A percentile compares a stretch with the other conserved stretches of the same genome.
Evolutionary conservation across 2,797 vertebrate genomes (phyloP).

Genomic region (Garrulus glandarius): DNA sequence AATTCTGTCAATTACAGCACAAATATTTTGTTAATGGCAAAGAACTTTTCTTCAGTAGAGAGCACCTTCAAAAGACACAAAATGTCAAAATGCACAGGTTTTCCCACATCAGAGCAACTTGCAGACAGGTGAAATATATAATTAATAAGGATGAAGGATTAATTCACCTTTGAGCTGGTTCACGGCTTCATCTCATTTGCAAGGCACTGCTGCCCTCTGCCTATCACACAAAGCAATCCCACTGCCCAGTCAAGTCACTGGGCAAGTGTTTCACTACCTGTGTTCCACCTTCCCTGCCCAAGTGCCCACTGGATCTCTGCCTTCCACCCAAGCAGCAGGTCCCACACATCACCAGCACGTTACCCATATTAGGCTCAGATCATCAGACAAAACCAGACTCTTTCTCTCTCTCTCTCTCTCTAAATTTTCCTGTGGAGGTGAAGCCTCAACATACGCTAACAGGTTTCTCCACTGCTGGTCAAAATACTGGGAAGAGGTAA

Average conservation of each 20-base stretch:
- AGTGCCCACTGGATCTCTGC: neutral
- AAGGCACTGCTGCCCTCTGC: neutral
- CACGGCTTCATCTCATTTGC: neutral
- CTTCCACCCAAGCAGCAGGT: neutral
- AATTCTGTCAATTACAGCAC: neutral
- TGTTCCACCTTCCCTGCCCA: neutral
- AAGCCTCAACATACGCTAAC: neutral
- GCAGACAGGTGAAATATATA: neutral
- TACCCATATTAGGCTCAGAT: neutral
- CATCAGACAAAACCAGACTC: neutral
- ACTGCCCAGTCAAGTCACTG: neutral
- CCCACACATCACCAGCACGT: neutral
- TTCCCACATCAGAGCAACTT: neutral
- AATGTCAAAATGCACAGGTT: neutral
- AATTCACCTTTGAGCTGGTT: neutral
- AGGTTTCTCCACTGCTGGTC: neutral
- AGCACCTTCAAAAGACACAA: neutral
- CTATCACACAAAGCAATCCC: neutral
- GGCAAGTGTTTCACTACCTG: neutral
- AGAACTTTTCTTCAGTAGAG: neutral
- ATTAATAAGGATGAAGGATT: neutral
- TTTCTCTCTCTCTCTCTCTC: neutral
- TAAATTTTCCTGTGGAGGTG: neutral
- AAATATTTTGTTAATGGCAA: neutral
- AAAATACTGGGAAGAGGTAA: neutral